These are phyloP conservation scores for Oncorhynchus clarkii DNA, from an alignment of 2,113 vertebrate species.

Conservation along the genomic window DNA sequence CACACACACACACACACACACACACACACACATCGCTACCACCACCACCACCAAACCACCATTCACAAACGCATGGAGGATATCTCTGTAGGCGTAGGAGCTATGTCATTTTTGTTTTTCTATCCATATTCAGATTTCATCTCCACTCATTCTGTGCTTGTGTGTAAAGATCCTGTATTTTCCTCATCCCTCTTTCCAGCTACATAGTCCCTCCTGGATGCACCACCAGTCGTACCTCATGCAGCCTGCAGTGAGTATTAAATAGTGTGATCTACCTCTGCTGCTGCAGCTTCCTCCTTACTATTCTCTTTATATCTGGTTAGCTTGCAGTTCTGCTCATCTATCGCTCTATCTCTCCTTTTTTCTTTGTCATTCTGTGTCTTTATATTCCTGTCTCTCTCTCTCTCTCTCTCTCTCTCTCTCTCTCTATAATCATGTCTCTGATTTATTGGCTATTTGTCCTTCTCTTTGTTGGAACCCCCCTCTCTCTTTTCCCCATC, in stretches of 20 bases:
- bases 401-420: neutral
- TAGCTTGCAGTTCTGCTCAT: too few relatives aligned
- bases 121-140: neutral
- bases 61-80: neutral
- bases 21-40: neutral
- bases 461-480: too few relatives aligned
- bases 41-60: neutral
- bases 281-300: too few relatives aligned
- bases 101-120: neutral
- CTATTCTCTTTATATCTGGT: too few relatives aligned
- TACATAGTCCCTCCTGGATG: constrained; percentile 87
- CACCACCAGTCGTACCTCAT: constrained; percentile 91
- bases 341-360: too few relatives aligned
- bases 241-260: constrained; percentile 85
- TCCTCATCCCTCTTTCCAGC: constrained; percentile 55
- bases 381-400: neutral
- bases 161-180: neutral
- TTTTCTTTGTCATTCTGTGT: neutral
- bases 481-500: too few relatives aligned
- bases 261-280: constrained; percentile 10
- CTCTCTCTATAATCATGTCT: neutral
- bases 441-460: too few relatives aligned
- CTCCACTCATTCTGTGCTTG: neutral
- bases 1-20: too few relatives aligned
- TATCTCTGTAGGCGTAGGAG: too few relatives aligned